These are phyloP conservation scores for Caenorhabditis latens DNA, from an alignment of 1,140 invertebrate genomes.

Conservation along the genomic window DNA sequence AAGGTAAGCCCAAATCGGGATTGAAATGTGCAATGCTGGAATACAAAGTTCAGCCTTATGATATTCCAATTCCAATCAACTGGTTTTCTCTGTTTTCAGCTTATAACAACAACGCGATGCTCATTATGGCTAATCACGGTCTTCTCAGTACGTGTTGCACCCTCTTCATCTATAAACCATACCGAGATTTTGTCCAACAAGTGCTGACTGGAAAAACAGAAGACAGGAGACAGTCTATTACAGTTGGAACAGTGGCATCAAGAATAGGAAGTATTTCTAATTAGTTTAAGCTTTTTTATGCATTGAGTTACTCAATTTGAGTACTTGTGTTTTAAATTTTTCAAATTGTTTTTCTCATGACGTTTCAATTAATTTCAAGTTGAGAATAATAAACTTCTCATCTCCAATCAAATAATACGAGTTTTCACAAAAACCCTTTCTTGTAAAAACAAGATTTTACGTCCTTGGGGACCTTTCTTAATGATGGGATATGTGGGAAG, in stretches of 20 bases:
- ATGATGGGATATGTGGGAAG: no score
- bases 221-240: not conserved
- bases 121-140: constrained; percentile 14
- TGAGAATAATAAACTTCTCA: no score
- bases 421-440: no score
- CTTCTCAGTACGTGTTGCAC: not conserved
- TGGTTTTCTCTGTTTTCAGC: not conserved
- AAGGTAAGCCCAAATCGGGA: not conserved
- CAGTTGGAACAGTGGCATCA: not conserved
- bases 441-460: no score
- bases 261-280: not conserved
- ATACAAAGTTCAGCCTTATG: not conserved
- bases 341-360: no score
- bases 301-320: no score
- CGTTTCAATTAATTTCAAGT: no score
- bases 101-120: constrained; percentile 26
- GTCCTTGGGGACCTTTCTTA: no score
- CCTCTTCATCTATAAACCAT: constrained; percentile 25
- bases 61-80: not conserved
- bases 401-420: no score
- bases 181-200: constrained; percentile 1
- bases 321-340: not conserved
- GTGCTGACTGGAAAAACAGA: not conserved
- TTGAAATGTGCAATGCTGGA: no score
- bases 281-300: not conserved